Base-by-base conservation (phyloP, 2,113 vertebrate genomes). In the Sminthopsis crassicaudata region DNA sequence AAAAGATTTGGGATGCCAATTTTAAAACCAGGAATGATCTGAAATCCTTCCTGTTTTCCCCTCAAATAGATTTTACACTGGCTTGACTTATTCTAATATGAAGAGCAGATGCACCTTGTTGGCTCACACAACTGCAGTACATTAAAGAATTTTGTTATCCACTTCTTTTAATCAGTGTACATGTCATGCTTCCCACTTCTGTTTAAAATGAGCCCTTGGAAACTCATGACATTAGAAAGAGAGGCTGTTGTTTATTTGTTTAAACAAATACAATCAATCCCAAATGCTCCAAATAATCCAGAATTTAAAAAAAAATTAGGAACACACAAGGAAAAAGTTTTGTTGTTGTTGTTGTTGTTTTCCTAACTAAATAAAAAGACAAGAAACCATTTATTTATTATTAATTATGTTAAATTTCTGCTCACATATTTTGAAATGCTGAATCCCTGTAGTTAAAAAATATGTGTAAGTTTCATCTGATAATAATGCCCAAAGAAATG, bases 41-140 rank as follows among this genome's bases (percentile, higher is more conserved):
- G 52, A 91, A 14, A 50, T 11, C 23, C 36, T 95, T 93, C 46
- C 46, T 89, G 51, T 67, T 93, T 93, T 95, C 16, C 12, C 5
- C 27, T 2, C 90, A 91, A 93, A 55, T 90, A 92, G 16, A 93
- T 92, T 97, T 95, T 54, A 93, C 3, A 84, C n/a, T 92, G 52
- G 95, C 46, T 94, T 96, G 84, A 52, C 5, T 52, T 1, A 91
- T 90, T 94, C 91, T 94, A 89, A 9, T 26, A 91, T 89, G 89
- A 92, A 92, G 5, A 8, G 84, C 76, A 94, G 51, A 55, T 89
- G 3, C 89, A 92, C 67, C 14, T 91, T 95, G 91, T 91, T 95
- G 92, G n/a, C 84, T 94, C 93, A 89, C 93, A 89, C 22, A 94
- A 90, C 5, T 53, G 27, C 4, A 92, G 16, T 23, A 11, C 23